A percentile compares a stretch with the other conserved stretches of the same genome.
These are phyloP conservation scores for Vidua chalybeata DNA, from an alignment of 2,113 vertebrate species.

Conservation along the genomic window DNA sequence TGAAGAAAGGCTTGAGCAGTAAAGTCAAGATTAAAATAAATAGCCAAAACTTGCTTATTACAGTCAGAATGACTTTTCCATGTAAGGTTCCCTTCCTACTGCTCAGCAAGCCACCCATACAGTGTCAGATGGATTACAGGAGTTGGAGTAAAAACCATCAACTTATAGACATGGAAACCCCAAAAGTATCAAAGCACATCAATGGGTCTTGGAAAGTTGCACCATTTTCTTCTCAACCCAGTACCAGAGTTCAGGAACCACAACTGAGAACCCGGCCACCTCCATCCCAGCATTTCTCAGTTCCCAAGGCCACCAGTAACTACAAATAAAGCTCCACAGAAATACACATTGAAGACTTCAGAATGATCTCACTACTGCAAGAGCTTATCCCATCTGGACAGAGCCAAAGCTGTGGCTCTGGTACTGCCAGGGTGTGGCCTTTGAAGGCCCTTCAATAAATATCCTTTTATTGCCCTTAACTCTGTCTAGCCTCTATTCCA, in stretches of 20 bases:
- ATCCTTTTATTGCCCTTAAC: too few species aligned
- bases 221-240: background rate
- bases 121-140: accelerated
- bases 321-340: background rate
- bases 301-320: background rate
- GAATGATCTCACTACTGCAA: background rate
- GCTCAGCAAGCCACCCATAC: background rate
- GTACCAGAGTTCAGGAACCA: background rate
- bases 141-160: background rate
- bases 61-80: background rate
- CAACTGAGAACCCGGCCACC: accelerated
- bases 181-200: background rate
- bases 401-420: too few species aligned
- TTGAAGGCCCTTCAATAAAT: too few species aligned
- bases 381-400: too few species aligned
- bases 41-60: accelerated
- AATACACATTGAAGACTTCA: accelerated
- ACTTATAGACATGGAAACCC: accelerated
- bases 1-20: background rate
- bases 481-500: too few species aligned
- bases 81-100: background rate
- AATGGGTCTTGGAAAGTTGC: background rate
- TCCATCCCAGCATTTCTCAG: background rate
- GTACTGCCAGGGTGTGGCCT: too few species aligned
- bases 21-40: background rate